Evolutionary conservation across 2,113 vertebrate species (phyloP), one percentile per base, ranked within the genome.

Genomic region (Hirundichthys speculiger): DNA sequence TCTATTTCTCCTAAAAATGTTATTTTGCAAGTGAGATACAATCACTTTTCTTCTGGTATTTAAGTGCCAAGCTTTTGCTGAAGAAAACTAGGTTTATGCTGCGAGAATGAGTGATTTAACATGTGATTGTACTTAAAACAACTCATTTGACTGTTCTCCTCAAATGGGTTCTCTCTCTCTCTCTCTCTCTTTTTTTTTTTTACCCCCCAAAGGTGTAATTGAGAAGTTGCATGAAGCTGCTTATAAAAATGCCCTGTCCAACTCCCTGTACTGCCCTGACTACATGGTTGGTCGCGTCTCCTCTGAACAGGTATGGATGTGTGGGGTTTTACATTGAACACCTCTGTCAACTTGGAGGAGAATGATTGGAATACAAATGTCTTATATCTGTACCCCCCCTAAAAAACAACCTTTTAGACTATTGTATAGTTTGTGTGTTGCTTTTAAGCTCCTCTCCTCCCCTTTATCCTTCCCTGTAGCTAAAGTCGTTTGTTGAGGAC

Each of bases 181-280:
- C n/a, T n/a, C n/a, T n/a, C n/a, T n/a, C n/a, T 53, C 13, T 34
- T 53, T 16, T 57, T 14, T 27, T 41, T 39, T n/a, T 16, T 10
- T 47, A 64, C 51, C n/a, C 55, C 27, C 11, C 9, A 0, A 69
- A 98, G 97, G 86, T 80, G 82, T 98, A 53, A 86, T 99, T 75
- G 96, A 99, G 83, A 96, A 94, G 69, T 73, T 99, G 79, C 97
- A 92, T 55, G 87, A 88, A 61, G 91, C 84, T 12, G 90, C 90
- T 0, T 92, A 91, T 57, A 92, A 91, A 75, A 91, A 87, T 1
- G 56, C 82, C 22, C 88, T 98, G 73, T 92, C 93, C 76, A 98
- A 98, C 80, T 93, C 97, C 12, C 86, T 99, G 51, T 98, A 96
- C 73, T 98, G 96, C 82, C 96, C 96, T 47, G 93, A 95, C 70